Conservation (phyloP, 2,888 invertebrate genomes). For the Agriopis aurantiaria region DNA sequence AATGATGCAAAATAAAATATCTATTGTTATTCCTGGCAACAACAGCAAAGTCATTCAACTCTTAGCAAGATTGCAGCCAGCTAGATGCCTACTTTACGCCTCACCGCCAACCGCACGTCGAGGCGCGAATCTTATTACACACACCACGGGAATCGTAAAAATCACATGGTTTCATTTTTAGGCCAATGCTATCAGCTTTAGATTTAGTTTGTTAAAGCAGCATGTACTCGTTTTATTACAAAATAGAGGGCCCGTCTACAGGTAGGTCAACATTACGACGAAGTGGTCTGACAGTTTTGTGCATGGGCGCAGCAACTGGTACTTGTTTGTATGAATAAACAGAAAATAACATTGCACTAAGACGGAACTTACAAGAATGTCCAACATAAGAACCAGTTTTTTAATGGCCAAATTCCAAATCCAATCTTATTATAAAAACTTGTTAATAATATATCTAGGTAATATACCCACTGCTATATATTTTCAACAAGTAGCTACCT, state of each 20-base stretch:
- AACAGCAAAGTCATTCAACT: constrained; percentile 24
- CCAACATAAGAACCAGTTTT: constrained; percentile 10
- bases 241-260: constrained; percentile 24
- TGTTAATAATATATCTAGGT: background rate
- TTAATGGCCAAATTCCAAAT: constrained; percentile 12
- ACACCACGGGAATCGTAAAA: constrained; percentile 17
- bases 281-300: constrained; percentile 21
- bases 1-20: background rate
- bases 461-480: too few relatives aligned
- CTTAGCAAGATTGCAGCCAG: background rate
- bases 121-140: constrained; percentile 25
- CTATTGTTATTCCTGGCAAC: constrained; percentile 12
- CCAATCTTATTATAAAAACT: background rate
- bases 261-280: constrained; percentile 21
- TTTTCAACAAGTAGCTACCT: background rate
- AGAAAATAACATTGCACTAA: constrained; percentile 20
- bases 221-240: constrained; percentile 14
- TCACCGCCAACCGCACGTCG: constrained; percentile 26
- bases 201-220: background rate
- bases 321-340: constrained; percentile 24
- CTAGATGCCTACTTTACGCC: constrained; percentile 7
- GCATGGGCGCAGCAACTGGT: constrained; percentile 28
- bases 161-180: constrained; percentile 15
- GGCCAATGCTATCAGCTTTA: constrained; percentile 24
- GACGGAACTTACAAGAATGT: constrained; percentile 22